A percentile compares a stretch with the other conserved stretches of the same genome.
Conservation (phyloP, 2,797 vertebrate genomes). For the Eupleurogrammus muticus region DNA sequence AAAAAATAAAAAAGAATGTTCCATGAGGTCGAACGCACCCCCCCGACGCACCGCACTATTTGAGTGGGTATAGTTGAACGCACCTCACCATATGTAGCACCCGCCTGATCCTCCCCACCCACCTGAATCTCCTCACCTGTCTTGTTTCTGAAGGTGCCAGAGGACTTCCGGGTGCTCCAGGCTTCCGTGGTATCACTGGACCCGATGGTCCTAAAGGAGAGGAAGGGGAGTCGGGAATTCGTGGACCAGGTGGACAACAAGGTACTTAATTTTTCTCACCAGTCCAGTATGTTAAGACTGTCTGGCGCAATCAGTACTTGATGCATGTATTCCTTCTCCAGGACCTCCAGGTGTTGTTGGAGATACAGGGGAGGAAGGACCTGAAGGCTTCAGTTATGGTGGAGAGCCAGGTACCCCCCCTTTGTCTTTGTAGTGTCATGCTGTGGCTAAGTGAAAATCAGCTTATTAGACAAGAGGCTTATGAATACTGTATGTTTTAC, state of each 20-base stretch:
- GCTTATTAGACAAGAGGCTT: too few relatives aligned
- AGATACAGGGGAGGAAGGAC: constrained; percentile 74
- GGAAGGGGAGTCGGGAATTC: constrained; percentile 60
- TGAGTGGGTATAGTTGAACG: too few relatives aligned
- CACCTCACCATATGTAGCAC: too few relatives aligned
- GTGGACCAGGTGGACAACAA: constrained; percentile 61
- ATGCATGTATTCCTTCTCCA: constrained; percentile 24
- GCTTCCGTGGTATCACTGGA: constrained; percentile 68
- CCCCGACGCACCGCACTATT: too few relatives aligned
- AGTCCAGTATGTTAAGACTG: background rate
- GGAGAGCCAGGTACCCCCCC: constrained; percentile 65
- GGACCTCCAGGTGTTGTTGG: constrained; percentile 71
- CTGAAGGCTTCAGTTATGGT: constrained; percentile 66
- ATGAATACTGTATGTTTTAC: background rate
- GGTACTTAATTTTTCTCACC: constrained; percentile 56
- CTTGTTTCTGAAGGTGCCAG: constrained; percentile 47
- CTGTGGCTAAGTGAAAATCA: too few relatives aligned
- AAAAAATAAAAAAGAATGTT: too few relatives aligned
- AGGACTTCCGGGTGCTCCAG: constrained; percentile 67
- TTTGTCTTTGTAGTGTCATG: too few relatives aligned
- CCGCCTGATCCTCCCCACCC: background rate
- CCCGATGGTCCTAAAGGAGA: constrained; percentile 74
- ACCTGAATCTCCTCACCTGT: background rate
- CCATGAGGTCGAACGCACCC: too few relatives aligned
- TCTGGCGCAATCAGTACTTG: background rate